Percentiles rank a stretch among this genome's conserved stretches.
Conservation (phyloP, 2,797 vertebrate species). For the Poeciliopsis gracilis region DNA sequence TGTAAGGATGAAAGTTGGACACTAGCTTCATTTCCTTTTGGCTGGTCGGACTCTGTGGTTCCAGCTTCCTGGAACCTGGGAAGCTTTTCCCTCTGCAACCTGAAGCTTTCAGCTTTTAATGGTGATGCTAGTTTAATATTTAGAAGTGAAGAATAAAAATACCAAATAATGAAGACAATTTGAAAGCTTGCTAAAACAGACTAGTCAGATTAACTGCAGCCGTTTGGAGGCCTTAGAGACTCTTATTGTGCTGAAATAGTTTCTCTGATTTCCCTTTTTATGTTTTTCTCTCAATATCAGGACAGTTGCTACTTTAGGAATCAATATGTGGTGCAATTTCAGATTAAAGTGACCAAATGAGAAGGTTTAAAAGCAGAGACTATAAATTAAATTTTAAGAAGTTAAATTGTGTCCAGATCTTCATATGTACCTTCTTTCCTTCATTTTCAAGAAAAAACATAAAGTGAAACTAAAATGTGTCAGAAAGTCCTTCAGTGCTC, state of each 20-base stretch:
- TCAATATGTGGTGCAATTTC: constrained; percentile 16
- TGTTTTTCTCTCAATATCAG: constrained; percentile 27
- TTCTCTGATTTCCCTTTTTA: constrained; percentile 59
- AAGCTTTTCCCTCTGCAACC: neutral
- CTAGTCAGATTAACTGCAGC: constrained; percentile 11
- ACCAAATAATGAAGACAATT: constrained; percentile 20
- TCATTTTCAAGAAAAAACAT: constrained; percentile 21
- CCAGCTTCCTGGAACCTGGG: constrained; percentile 13
- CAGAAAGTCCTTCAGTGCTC: constrained; percentile 21
- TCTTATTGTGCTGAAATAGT: constrained; percentile 32
- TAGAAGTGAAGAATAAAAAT: constrained; percentile 28
- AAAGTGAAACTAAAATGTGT: constrained; percentile 16
- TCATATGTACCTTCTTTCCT: constrained; percentile 24
- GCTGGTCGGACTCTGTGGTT: constrained; percentile 55
- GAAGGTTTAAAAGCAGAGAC: neutral
- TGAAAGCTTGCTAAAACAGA: constrained; percentile 34
- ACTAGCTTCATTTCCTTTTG: constrained; percentile 66
- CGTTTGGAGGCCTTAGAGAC: constrained; percentile 6
- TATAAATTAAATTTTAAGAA: constrained; percentile 14
- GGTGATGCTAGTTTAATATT: constrained; percentile 37
- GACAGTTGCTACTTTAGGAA: constrained; percentile 30
- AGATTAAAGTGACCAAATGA: constrained; percentile 8
- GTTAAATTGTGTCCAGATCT: constrained; percentile 15
- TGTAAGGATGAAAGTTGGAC: constrained; percentile 55
- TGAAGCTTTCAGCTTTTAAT: constrained; percentile 15